Evolutionary conservation across 2,888 invertebrate species (phyloP), one percentile per base, ranked within the genome.

Genomic region (Synergus gifuensis): DNA sequence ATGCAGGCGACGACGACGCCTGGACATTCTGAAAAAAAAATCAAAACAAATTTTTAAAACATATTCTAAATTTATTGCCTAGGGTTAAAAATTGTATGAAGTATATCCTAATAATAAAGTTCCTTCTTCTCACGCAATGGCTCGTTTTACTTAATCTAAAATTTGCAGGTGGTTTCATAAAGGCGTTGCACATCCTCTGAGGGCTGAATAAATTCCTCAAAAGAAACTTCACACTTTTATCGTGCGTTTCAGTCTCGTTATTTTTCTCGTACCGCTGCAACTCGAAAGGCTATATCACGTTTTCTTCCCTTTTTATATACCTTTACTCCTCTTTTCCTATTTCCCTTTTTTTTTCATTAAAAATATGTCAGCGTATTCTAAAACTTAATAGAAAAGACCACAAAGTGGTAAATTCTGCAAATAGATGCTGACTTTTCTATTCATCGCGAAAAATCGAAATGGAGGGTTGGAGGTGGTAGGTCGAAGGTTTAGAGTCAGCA

Each of bases 11-110:
- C 78, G 88, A 82, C 77, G 85, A 83, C 81, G 87, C 88, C 73
- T 73, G 90, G 84, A 87, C 86, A 85, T 87, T 86, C 90, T 87
- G 86, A 42, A 86, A 88, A 76, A 44, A 28, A 67, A 46, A 79
- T 60, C 14, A 42, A 40, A 58, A 40, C 9, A n/a, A 28, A 4
- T 22, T 14, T 40, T 64, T 2, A 40, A 64, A 7, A 36, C 16
- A 8, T 64, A 40, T n/a, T 63, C 7, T 12, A 36, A 64, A 73
- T 73, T 40, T 54, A 73, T 40, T 54, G 54, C n/a, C 18, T 9
- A 18, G 36, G 36, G n/a, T 54, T 36, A n/a, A 11, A 12, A 73
- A 73, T 73, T 36, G 11, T 73, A n/a, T 49, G 36, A 73, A 49
- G n/a, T n/a, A n/a, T 49, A 54, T 22, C 28, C 28, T 16, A 8